phyloP scores from a whole-genome alignment of 2,797 vertebrate genomes.

The Falco novaeseelandiae region DNA sequence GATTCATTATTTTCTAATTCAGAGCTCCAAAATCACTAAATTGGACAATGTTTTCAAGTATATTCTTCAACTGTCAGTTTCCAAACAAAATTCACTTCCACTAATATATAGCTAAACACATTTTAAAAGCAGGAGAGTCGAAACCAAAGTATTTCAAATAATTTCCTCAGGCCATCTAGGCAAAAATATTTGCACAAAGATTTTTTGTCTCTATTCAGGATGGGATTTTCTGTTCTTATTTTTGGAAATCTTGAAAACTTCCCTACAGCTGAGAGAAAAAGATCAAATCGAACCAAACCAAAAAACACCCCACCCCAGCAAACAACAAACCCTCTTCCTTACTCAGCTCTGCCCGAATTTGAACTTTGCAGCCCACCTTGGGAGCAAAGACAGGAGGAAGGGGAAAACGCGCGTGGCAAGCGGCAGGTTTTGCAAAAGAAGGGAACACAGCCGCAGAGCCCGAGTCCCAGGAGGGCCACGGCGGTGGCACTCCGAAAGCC shows the following conservation, averaged over 20 bases:
- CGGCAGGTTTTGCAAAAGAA: background rate
- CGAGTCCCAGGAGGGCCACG: background rate
- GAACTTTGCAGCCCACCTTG: background rate
- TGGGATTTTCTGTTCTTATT: background rate
- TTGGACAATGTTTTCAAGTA: background rate
- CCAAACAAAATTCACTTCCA: background rate
- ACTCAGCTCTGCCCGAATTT: background rate
- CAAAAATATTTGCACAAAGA: background rate
- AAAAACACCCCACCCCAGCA: background rate
- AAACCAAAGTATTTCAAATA: background rate
- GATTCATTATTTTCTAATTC: conserved; percentile 21
- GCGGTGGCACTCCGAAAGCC: background rate
- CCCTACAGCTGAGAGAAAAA: background rate
- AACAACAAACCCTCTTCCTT: background rate
- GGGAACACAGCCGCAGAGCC: background rate
- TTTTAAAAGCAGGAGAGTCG: background rate
- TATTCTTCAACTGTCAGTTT: background rate
- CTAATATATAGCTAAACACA: background rate
- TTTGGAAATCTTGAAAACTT: background rate
- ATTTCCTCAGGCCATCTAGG: background rate
- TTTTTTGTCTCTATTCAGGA: background rate
- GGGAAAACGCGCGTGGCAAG: background rate
- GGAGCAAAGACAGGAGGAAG: background rate
- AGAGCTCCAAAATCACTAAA: background rate
- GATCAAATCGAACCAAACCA: too few relatives aligned